Evolutionary conservation across 2,888 invertebrate species (phyloP).

Genomic region (Neria commutata): DNA sequence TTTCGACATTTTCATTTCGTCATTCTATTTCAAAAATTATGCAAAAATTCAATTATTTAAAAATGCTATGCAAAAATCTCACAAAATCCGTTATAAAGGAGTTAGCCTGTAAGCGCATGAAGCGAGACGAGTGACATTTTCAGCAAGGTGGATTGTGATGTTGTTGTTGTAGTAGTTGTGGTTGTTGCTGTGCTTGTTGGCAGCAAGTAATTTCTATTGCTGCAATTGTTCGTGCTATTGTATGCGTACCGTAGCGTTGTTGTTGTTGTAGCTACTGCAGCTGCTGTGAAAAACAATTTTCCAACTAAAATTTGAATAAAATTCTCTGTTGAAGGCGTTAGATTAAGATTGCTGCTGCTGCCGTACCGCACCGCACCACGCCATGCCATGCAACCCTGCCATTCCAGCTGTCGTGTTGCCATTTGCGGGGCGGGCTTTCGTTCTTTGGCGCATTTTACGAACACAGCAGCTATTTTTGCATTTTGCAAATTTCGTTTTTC

Average conservation of each 20-base stretch:
- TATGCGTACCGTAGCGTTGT: neutral
- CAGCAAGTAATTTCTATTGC: too few species aligned
- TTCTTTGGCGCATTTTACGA: neutral
- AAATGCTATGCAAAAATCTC: slow-evolving; percentile 19
- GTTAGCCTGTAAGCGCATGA: too few species aligned
- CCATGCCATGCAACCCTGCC: neutral
- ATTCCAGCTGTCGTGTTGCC: neutral
- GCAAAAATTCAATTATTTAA: slow-evolving; percentile 19
- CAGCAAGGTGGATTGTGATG: neutral
- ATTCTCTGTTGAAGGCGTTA: slow-evolving; percentile 1
- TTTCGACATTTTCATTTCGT: too few species aligned
- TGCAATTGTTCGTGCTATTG: too few species aligned
- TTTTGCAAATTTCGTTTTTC: slow-evolving; percentile 2
- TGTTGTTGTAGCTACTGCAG: slow-evolving; percentile 9
- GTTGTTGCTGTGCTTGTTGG: neutral
- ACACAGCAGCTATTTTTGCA: neutral
- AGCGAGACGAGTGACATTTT: neutral
- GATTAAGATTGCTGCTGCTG: neutral
- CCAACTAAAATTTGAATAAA: slow-evolving; percentile 27
- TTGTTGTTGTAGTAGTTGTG: neutral
- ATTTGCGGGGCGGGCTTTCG: slow-evolving; percentile 3
- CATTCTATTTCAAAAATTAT: too few species aligned
- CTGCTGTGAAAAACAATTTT: slow-evolving; percentile 28
- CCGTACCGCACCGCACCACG: neutral
- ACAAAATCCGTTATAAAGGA: too few species aligned